Evolutionary conservation across 2,888 invertebrate genomes (phyloP).

Genomic region (Electrophaes corylata): DNA sequence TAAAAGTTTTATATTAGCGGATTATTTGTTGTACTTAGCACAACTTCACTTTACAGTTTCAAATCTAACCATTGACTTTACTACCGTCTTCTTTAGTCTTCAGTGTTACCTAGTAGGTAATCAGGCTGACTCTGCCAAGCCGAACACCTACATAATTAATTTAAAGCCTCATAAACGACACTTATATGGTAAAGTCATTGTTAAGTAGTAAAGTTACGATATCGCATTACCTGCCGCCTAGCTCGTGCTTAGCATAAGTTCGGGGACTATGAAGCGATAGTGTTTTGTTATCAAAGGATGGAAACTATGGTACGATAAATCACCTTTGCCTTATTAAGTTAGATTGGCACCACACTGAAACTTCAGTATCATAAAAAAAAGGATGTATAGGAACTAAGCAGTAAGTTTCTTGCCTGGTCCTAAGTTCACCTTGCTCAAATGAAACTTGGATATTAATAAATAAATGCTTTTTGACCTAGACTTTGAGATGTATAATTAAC

Average conservation of each 20-base stretch:
- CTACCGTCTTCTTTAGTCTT: neutral
- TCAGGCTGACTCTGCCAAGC: neutral
- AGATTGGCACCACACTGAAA: too few relatives aligned
- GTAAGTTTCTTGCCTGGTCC: too few relatives aligned
- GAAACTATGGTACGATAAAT: too few relatives aligned
- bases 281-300: neutral
- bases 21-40: too few relatives aligned
- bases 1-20: too few relatives aligned
- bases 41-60: neutral
- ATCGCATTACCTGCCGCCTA: constrained; percentile 14
- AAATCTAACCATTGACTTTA: neutral
- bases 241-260: constrained; percentile 1
- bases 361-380: too few relatives aligned
- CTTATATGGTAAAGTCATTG: constrained; percentile 12
- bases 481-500: too few relatives aligned
- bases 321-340: too few relatives aligned
- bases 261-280: neutral
- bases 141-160: constrained; percentile 21
- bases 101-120: neutral
- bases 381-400: too few relatives aligned
- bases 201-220: constrained; percentile 12
- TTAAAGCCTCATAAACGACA: constrained; percentile 18
- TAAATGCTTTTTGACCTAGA: too few relatives aligned
- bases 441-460: too few relatives aligned
- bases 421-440: too few relatives aligned